Conservation (phyloP, 2,888 invertebrate species). For the Eupithecia abbreviata region DNA sequence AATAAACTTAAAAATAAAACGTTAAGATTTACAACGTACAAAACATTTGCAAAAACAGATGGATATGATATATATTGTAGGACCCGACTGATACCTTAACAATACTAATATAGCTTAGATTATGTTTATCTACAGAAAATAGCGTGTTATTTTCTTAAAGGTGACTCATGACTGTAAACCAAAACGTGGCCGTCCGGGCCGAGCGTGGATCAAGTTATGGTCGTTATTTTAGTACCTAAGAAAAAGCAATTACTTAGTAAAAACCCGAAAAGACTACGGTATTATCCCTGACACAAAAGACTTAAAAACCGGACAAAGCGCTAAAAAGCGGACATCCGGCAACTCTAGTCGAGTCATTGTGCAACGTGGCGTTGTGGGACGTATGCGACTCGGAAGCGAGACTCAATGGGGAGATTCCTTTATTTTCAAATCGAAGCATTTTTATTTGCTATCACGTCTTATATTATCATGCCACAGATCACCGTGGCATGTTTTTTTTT, state of each 20-base stretch:
- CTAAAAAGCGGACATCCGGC: conserved; percentile 16
- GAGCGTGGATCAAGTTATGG: not conserved
- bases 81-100: not conserved
- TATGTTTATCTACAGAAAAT: not conserved
- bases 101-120: not conserved
- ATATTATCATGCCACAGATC: not conserved
- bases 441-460: not conserved
- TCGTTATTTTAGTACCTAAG: not conserved
- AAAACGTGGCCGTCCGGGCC: not conserved
- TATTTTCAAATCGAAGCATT: conserved; percentile 16
- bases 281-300: not conserved
- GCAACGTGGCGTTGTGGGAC: conserved; percentile 32
- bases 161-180: not conserved
- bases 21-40: too few species aligned
- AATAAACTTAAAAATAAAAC: too few species aligned
- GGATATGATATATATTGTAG: not conserved
- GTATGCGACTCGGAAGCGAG: conserved; percentile 33
- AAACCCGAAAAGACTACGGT: not conserved
- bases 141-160: not conserved
- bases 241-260: not conserved
- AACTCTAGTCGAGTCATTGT: conserved; percentile 34
- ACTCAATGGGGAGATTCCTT: conserved; percentile 26
- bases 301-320: conserved; percentile 18
- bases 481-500: too few species aligned
- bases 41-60: not conserved